Conservation (phyloP, 1,140 invertebrate species). For the Ladona fulva region DNA sequence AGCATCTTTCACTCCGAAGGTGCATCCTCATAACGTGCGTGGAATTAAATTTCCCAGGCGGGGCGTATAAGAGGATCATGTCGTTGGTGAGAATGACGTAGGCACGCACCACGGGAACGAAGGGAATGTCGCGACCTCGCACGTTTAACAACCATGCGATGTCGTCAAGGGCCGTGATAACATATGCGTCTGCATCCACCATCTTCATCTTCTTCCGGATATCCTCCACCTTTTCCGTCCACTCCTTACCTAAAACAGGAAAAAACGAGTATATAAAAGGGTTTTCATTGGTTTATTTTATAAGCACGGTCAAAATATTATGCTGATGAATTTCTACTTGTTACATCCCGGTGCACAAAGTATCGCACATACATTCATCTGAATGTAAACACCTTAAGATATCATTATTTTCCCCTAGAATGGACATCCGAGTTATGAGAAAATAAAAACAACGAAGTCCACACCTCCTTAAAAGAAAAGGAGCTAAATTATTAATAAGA, state of each 20-base stretch:
- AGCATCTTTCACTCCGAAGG: slow-evolving; percentile 48
- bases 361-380: too few species aligned
- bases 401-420: too few species aligned
- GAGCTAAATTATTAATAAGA: too few species aligned
- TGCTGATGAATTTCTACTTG: too few species aligned
- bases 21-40: slow-evolving; percentile 42
- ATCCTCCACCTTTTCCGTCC: slow-evolving; percentile 61
- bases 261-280: not conserved
- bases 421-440: too few species aligned
- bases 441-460: too few species aligned
- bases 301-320: too few species aligned
- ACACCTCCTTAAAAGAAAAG: too few species aligned
- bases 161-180: slow-evolving; percentile 84
- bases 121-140: slow-evolving; percentile 81
- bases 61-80: slow-evolving; percentile 50
- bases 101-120: slow-evolving; percentile 73
- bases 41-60: slow-evolving; percentile 46
- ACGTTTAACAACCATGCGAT: slow-evolving; percentile 93
- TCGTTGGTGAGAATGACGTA: slow-evolving; percentile 62
- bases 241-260: slow-evolving; percentile 46
- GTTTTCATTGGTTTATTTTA: too few species aligned
- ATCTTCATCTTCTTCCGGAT: slow-evolving; percentile 56
- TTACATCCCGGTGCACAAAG: too few species aligned
- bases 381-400: too few species aligned
- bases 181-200: slow-evolving; percentile 60